Conservation (phyloP, 2,113 vertebrate genomes). For the Pholis gunnellus region DNA sequence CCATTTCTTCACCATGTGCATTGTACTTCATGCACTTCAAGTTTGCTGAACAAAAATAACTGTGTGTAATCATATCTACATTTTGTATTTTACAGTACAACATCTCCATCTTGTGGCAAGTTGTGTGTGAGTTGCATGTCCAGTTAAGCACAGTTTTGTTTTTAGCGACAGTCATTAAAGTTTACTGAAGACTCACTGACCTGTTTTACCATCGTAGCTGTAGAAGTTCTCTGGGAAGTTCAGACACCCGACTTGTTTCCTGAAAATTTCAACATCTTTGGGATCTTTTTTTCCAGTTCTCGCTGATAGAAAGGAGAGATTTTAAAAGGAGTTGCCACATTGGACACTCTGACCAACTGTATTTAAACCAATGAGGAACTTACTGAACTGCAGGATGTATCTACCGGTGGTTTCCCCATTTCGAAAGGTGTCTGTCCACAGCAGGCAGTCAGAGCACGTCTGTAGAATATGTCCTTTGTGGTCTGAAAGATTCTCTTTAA, state of each 20-base stretch:
- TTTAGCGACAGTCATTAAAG: neutral
- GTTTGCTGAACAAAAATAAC: neutral
- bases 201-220: conserved; percentile 69
- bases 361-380: conserved; percentile 32
- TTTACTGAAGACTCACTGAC: conserved; percentile 44
- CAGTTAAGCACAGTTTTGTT: neutral
- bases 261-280: conserved; percentile 68
- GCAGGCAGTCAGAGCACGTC: conserved; percentile 76
- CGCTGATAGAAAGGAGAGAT: conserved; percentile 48
- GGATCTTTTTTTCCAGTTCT: conserved; percentile 72
- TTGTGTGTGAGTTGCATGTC: neutral
- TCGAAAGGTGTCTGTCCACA: conserved; percentile 79
- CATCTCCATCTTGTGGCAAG: conserved; percentile 55
- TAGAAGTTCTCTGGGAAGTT: conserved; percentile 72
- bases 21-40: neutral
- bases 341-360: neutral
- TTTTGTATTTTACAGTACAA: neutral
- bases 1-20: conserved; percentile 15
- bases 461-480: conserved; percentile 79
- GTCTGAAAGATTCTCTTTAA: conserved; percentile 75
- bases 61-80: neutral
- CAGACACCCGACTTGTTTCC: conserved; percentile 73
- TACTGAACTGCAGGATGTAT: conserved; percentile 79
- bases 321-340: neutral
- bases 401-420: conserved; percentile 71